Evolutionary conservation across 2,113 vertebrate species (phyloP), one percentile per base, ranked within the genome.

Genomic region (Panurus biarmicus): DNA sequence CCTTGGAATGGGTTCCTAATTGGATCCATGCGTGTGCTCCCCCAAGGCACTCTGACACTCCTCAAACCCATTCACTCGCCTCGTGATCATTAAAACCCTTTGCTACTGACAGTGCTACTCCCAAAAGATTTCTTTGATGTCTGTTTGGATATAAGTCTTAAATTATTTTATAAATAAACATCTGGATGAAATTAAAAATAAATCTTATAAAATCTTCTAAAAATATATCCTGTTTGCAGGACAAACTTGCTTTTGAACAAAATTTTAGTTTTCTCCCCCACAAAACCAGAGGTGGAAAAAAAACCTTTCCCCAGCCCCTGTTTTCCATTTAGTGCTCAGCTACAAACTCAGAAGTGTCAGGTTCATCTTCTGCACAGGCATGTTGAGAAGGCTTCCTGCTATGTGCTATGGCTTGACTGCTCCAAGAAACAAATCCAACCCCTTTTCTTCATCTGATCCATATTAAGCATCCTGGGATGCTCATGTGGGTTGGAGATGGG

Each of bases 111-210:
- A 93, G 60, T 84, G 82, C 31, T 86, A 65, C 75, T 96, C 94
- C 92, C 90, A 94, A 81, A 91, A 95, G 90, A 64, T 74, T 93
- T 96, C 90, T 95, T 93, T 96, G 87, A 95, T 95, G 87, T 89
- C 85, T 87, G 31, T 90, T 95, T 95, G 79, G 75, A 84, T 96
- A 90, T 83, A 89, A 91, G 51, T 74, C 67, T 73, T 86, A 77
- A 67, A 77, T 93, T 93, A 88, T 97, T 94, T 95, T 93, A 93
- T 90, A 95, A 94, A 93, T 87, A 95, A 95, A 83, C 96, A 95
- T 95, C 94, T 97, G 93, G 85, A 94, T 69, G 40, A 87, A 95
- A 97, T 96, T 94, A 94, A 95, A 96, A 93, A 95, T 87, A 85
- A 87, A 93, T 91, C 89, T 79, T 53, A 66, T 73, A 91, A 91